Percentiles rank a stretch among this genome's conserved stretches.
phyloP scores from a whole-genome alignment of 1,140 invertebrate genomes.

The Muscidifurax raptorellus region DNA sequence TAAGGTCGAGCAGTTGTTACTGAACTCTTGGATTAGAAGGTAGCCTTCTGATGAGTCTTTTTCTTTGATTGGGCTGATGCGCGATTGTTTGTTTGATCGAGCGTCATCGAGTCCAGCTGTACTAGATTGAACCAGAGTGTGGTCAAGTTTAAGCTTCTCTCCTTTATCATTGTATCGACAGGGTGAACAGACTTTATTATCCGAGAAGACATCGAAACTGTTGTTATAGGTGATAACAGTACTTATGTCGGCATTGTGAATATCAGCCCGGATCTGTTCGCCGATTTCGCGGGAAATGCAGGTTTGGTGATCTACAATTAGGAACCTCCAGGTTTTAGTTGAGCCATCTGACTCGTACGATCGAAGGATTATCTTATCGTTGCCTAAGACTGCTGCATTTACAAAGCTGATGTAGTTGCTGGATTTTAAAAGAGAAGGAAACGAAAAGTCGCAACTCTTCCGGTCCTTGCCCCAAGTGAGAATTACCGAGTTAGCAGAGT shows the following conservation, averaged over 20 bases:
- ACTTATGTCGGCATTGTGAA: neutral
- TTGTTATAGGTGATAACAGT: neutral
- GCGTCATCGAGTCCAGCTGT: neutral
- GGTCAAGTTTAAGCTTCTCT: neutral
- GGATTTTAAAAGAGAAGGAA: neutral
- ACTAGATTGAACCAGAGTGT: neutral
- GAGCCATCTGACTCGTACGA: neutral
- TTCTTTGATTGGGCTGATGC: neutral
- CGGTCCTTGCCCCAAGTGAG: neutral
- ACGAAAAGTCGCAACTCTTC: neutral
- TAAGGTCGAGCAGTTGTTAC: neutral
- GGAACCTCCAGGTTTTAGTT: neutral
- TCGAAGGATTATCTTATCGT: neutral
- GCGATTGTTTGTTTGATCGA: neutral
- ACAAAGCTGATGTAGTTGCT: neutral
- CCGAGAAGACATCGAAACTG: neutral
- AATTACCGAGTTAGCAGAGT: neutral
- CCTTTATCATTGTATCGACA: neutral
- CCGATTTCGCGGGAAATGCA: neutral
- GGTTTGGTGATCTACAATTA: neutral
- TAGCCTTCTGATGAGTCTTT: neutral
- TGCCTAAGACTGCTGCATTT: neutral
- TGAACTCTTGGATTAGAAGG: neutral
- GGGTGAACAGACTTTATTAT: neutral
- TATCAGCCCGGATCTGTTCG: neutral